These are phyloP conservation scores for Oithona nana DNA, from an alignment of 2,888 invertebrate genomes.

Conservation along the genomic window DNA sequence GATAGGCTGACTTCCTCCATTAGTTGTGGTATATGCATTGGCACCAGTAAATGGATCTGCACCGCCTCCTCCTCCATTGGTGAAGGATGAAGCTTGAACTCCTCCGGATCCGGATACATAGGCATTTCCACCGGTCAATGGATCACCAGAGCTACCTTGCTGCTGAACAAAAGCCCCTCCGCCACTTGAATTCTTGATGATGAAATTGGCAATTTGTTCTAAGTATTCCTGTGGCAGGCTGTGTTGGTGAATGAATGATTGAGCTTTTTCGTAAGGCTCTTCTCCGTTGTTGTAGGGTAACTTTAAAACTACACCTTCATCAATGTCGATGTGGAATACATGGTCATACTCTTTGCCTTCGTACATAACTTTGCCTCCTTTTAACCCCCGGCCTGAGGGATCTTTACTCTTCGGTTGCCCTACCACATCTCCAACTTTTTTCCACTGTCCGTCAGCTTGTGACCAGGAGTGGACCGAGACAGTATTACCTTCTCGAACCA, in stretches of 20 bases:
- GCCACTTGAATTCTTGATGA: slow-evolving; percentile 55
- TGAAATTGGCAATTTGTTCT: slow-evolving; percentile 77
- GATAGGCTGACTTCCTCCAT: background rate
- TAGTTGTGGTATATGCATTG: slow-evolving; percentile 26
- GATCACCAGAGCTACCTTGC: slow-evolving; percentile 32
- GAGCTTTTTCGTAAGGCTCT: slow-evolving; percentile 80
- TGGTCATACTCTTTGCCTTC: slow-evolving; percentile 86
- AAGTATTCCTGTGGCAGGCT: slow-evolving; percentile 64
- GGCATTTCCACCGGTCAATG: slow-evolving; percentile 44
- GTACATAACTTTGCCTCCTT: slow-evolving; percentile 47
- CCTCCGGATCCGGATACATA: slow-evolving; percentile 28
- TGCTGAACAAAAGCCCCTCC: background rate
- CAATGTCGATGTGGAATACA: slow-evolving; percentile 86
- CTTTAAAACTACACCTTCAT: slow-evolving; percentile 63
- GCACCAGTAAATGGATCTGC: slow-evolving; percentile 34
- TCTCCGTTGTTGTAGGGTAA: slow-evolving; percentile 74
- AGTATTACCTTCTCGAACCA: slow-evolving; percentile 49
- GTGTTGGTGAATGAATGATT: slow-evolving; percentile 67
- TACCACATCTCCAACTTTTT: slow-evolving; percentile 69
- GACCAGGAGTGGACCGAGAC: slow-evolving; percentile 52
- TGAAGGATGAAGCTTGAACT: background rate
- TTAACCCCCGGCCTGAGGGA: background rate
- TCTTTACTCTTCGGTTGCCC: slow-evolving; percentile 38
- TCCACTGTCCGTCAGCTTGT: slow-evolving; percentile 46
- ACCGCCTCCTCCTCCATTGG: slow-evolving; percentile 24